Conservation (phyloP, 53 echinoderm and acorn worm genomes). For the Luidia sarsii region DNA sequence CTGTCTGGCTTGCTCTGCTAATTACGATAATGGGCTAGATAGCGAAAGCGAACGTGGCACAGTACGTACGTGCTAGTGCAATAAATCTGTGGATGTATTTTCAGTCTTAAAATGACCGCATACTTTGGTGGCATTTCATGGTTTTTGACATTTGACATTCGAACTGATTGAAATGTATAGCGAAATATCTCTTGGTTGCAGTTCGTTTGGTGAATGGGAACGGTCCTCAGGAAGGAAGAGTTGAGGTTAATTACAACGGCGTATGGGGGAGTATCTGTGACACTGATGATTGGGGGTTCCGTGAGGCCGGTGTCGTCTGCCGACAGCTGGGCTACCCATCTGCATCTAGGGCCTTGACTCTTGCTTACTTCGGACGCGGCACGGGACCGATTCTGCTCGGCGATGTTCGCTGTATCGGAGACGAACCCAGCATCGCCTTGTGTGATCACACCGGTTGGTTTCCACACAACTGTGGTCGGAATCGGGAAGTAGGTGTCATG, state of each 20-base stretch:
- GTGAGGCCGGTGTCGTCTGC: neutral
- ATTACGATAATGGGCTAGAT: no score
- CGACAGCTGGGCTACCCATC: conserved; percentile 7
- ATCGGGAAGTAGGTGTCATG: neutral
- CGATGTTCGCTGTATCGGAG: conserved; percentile 33
- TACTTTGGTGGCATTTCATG: no score
- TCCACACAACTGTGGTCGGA: conserved; percentile 11
- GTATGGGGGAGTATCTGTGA: neutral
- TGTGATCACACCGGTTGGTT: conserved; percentile 30
- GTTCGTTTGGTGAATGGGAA: conserved; percentile 35
- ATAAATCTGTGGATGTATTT: no score
- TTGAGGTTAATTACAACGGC: conserved; percentile 7
- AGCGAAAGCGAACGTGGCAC: no score
- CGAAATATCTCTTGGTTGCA: no score
- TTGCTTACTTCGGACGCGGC: conserved; percentile 40
- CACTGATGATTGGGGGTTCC: neutral
- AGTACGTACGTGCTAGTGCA: no score
- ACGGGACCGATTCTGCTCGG: conserved; percentile 34
- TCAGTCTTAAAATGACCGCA: no score
- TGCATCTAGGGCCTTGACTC: neutral
- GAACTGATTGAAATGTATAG: no score
- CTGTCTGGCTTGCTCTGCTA: no score
- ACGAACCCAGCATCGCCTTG: conserved; percentile 8
- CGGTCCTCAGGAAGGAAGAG: conserved; percentile 1
- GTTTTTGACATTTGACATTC: no score